Base-by-base conservation (phyloP, 2,113 vertebrate genomes). In the Blennius ocellaris region DNA sequence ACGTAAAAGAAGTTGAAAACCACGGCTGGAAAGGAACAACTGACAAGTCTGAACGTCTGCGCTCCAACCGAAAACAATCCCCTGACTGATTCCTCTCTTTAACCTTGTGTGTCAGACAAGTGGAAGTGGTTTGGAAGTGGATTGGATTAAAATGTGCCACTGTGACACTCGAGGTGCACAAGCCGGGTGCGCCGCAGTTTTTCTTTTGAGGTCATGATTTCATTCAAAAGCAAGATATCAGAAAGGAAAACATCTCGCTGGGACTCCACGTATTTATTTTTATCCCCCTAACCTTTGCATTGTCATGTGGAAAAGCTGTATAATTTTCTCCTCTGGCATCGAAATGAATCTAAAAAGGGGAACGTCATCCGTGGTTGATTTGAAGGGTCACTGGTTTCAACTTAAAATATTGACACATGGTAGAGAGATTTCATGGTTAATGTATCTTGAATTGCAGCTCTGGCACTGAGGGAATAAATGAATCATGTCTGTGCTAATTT, bases 31-130 rank as follows among this genome's bases (percentile, higher is more conserved):
- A 47, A 45, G 15, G 40, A 39, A 64, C 4, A 16, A 17, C 41
- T 0, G 14, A 57, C n/a, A 58, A 76, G 58, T 73, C 68, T 57
- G 76, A 62, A 82, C 64, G 53, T 63, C 80, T 76, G 62, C 50
- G 12, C 53, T 60, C 47, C 11, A 78, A 39, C 21, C 49, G n/a
- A 53, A 69, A 66, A 70, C 47, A 45, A 69, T 16, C 61, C 54
- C 44, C 48, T 56, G 39, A 63, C 43, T 55, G 80, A 66, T 82
- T 47, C 47, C 11, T 47, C 36, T 70, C 68, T 80, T 74, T 71
- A 57, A 59, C 49, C 58, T 69, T 73, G 64, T 54, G 45, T 50
- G 53, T 5, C 63, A 64, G 62, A 73, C 53, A 51, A 66, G 30
- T 51, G 11, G 36, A 76, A 55, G 15, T 41, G 59, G 6, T 55